Percentiles rank a stretch among this genome's conserved stretches.
Conservation (phyloP, 2,113 vertebrate genomes). For the Pyrgilauda ruficollis region DNA sequence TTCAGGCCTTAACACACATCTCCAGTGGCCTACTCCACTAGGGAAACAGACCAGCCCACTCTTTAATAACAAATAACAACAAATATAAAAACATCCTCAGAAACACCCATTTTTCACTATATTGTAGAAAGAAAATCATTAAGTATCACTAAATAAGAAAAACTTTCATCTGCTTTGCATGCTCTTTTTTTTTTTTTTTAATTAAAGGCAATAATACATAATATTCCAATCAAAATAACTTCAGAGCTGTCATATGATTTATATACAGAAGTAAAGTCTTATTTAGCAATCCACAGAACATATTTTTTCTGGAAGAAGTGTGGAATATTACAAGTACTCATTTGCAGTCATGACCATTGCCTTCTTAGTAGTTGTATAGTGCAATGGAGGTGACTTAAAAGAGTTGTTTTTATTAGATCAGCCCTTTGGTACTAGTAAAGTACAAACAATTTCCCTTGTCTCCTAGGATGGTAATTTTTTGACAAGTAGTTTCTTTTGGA, state of each 20-base stretch:
- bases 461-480: slow-evolving; percentile 4
- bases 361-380: background rate
- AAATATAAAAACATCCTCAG: background rate
- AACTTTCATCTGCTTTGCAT: background rate
- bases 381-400: background rate
- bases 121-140: background rate
- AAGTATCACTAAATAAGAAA: background rate
- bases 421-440: background rate
- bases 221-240: background rate
- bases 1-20: background rate
- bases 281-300: background rate
- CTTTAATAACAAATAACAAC: background rate
- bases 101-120: background rate
- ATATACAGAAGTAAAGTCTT: background rate
- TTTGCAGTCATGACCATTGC: background rate
- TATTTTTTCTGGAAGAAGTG: background rate
- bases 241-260: background rate
- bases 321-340: background rate
- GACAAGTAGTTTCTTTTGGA: background rate
- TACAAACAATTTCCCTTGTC: background rate
- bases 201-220: background rate
- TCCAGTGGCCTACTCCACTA: background rate
- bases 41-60: background rate
- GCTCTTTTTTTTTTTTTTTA: rapidly evolving
- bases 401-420: slow-evolving; percentile 5